phyloP scores from a whole-genome alignment of 2,888 invertebrate genomes.

The Latheticus oryzae region DNA sequence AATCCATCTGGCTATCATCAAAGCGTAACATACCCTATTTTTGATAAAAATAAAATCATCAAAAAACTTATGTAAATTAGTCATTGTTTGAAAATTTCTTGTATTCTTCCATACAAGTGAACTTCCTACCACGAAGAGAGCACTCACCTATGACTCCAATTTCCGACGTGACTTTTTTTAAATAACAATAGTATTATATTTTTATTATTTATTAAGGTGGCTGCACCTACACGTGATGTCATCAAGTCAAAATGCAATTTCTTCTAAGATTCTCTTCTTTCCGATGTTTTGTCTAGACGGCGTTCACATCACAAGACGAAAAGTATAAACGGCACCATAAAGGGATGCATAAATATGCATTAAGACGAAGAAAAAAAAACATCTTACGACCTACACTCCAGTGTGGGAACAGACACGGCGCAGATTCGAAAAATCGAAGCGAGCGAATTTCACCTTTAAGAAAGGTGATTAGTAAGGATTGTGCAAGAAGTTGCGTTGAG shows the following conservation, averaged over 20 bases:
- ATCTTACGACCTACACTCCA: conserved; percentile 21
- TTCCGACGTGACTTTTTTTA: conserved; percentile 26
- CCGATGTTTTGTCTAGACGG: conserved; percentile 14
- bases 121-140: conserved; percentile 25
- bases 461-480: conserved; percentile 3
- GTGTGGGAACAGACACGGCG: conserved; percentile 38
- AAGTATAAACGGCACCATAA: conserved; percentile 32
- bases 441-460: conserved; percentile 28
- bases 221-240: conserved; percentile 4
- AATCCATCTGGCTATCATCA: too few species aligned
- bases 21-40: too few species aligned
- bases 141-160: conserved; percentile 32
- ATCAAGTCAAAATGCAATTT: conserved; percentile 1
- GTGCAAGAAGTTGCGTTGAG: not conserved
- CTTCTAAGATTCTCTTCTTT: conserved; percentile 8
- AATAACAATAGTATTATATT: conserved; percentile 21
- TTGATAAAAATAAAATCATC: too few species aligned
- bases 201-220: conserved; percentile 4
- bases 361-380: conserved; percentile 29
- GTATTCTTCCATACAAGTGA: not conserved
- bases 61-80: conserved; percentile 33
- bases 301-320: conserved; percentile 20
- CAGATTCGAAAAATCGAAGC: conserved; percentile 9
- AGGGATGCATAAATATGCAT: conserved; percentile 39
- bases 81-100: conserved; percentile 33